Evolutionary conservation across 53 echinoderm and acorn worm species (phyloP), one percentile per base, ranked within the genome.

Genomic region (Hippasteria phrygiana): DNA sequence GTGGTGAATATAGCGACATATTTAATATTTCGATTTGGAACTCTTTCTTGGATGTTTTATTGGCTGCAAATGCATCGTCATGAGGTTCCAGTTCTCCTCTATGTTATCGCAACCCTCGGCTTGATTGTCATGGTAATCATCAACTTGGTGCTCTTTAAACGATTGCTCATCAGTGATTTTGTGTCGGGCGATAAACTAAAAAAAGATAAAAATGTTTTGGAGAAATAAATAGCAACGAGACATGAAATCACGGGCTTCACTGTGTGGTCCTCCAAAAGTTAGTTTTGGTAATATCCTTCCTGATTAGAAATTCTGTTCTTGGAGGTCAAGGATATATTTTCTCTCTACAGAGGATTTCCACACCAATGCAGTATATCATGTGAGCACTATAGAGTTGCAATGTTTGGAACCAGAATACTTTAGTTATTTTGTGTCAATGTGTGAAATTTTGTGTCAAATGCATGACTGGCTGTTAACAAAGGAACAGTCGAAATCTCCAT

Each of bases 1-100:
- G 32, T 87, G 16, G 38, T 93, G 50, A 96, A 95, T 62, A 85
- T 96, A 31, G 29, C 45, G n/a, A 95, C 96, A 43, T 96, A 89
- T 63, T 26, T 93, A 16, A n/a, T 95, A 35, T 95, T 93, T 62
- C 89, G 96, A 6, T 95, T 96, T 50, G 89, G 89, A 3, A 42
- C 54, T 18, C 79, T 89, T 27, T n/a, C 71, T 43, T 89, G 89
- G 89, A 89, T 89, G 89, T 38, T 67, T 16, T 41, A 71, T 36
- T 89, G 89, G 89, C 70, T 89, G 26, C 70, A 45, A 31, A 18
- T 26, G 28, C 66, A 89, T 39, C 31, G 43, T 1, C 54, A 24
- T 1, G 28, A 70, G 34, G 79, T 89, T 18, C 89, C 89, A 0
- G 3, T 45, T 1, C 4, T 71, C 6, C 71, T 89, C 1, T 48